Conservation (phyloP, 2,888 invertebrate genomes). For the Polymixis lichenea region DNA sequence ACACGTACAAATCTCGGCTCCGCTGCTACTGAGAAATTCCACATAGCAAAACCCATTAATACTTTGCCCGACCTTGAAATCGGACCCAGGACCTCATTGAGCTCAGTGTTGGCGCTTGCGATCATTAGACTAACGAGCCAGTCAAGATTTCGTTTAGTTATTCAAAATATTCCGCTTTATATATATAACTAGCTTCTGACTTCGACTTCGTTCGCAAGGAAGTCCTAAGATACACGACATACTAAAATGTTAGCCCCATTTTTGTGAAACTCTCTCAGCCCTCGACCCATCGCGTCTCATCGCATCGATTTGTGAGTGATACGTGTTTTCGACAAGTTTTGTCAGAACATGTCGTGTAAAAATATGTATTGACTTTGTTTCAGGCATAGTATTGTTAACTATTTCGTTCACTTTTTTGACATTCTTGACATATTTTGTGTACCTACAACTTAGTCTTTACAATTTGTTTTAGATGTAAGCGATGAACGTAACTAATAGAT, state of each 20-base stretch:
- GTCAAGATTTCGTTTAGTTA: not conserved
- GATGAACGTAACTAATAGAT: too few relatives aligned
- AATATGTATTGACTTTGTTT: not conserved
- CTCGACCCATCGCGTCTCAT: not conserved
- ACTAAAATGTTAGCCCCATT: not conserved
- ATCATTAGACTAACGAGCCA: too few relatives aligned
- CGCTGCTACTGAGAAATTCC: too few relatives aligned
- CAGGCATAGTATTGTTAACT: not conserved
- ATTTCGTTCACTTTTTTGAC: not conserved
- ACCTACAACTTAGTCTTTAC: not conserved
- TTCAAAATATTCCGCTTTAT: not conserved
- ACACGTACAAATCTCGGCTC: too few relatives aligned
- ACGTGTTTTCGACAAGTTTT: not conserved
- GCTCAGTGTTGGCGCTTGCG: too few relatives aligned
- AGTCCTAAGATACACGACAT: not conserved
- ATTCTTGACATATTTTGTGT: not conserved
- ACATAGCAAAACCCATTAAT: too few relatives aligned
- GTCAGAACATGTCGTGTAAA: not conserved
- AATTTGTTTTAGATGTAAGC: too few relatives aligned
- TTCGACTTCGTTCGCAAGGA: not conserved
- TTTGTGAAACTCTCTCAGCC: not conserved
- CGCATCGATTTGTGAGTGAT: too few relatives aligned
- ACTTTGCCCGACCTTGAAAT: too few relatives aligned
- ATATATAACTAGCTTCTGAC: not conserved
- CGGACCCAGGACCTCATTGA: too few relatives aligned